phyloP scores from a whole-genome alignment of 2,113 vertebrate species.

The Agelaius tricolor region DNA sequence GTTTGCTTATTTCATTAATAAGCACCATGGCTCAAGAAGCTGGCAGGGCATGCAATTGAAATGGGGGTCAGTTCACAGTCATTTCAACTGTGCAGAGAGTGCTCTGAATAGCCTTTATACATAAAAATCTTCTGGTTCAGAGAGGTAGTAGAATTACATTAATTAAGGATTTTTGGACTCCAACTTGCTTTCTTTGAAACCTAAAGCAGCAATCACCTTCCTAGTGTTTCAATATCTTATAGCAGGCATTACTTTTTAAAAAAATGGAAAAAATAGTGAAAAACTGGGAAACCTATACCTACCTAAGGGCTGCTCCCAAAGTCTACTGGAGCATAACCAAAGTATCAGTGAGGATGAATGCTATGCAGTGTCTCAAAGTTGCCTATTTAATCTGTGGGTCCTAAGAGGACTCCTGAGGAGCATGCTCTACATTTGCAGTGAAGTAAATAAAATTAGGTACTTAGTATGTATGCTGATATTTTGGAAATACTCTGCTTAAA shows the following conservation, averaged over 20 bases:
- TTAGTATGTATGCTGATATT: neutral
- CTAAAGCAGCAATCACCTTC: neutral
- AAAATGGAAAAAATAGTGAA: neutral
- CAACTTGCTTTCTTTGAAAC: neutral
- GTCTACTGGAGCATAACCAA: neutral
- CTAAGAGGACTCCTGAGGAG: neutral
- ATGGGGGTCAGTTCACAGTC: neutral
- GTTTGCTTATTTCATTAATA: constrained; percentile 23
- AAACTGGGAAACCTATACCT: neutral
- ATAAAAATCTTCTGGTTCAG: neutral
- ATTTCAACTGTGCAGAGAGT: neutral
- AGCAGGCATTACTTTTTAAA: neutral
- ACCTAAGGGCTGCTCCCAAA: neutral
- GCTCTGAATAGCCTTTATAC: neutral
- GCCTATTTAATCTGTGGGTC: neutral
- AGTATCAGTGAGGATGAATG: neutral
- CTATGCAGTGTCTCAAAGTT: neutral
- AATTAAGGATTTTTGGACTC: neutral
- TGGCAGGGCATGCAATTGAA: neutral
- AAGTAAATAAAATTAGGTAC: neutral
- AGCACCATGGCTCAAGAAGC: neutral
- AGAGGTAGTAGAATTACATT: neutral
- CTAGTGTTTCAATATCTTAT: neutral
- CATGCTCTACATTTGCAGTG: neutral
- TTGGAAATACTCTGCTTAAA: neutral